Base-by-base conservation (phyloP, 2,888 invertebrate species). In the Lithophane leautieri region DNA sequence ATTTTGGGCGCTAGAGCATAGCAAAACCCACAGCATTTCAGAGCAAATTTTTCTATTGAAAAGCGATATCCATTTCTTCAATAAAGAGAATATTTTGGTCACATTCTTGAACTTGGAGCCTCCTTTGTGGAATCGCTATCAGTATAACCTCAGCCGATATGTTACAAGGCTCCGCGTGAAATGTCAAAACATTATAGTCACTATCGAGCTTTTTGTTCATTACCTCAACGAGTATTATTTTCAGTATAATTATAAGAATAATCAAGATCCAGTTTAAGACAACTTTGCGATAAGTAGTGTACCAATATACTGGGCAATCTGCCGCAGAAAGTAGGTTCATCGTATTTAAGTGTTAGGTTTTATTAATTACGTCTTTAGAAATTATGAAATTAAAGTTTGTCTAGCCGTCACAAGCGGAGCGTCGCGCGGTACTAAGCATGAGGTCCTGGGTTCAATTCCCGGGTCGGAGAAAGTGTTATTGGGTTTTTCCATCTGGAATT, bases 151-250 rank as follows among this genome's bases (percentile, higher is more conserved):
- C 34, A 16, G 25, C 76, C 58, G 66, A 77, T 65, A 40, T 75
- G 77, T 79, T 85, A 81, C 85, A 86, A 86, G 83, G 86, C 63
- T 72, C 6, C 0, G 56, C 66, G 56, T 78, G 60, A 81, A 83
- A 86, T 86, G 85, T 83, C 86, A 86, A 66, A 70, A 12, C 28
- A 71, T 42, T 42, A 63, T 11, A 40, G 52, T 28, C 47, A 12
- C 70, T 65, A 72, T n/a, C 9, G 42, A 73, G 50, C 65, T 76
- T 82, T 83, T 81, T 71, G 60, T 81, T 28, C 58, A 72, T 74
- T 80, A 69, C 12, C 50, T 50, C n/a, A 50, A 56, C 44, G 16
- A 63, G 11, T 62, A 50, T 69, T 47, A 58, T 72, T 75, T 76
- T 50, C 47, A 76, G 28, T 70, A 22, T 63, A 19, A 56, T 77